Percentiles rank a stretch among this genome's conserved stretches.
Conservation (phyloP, 2,888 invertebrate species). For the Apoda limacodes region DNA sequence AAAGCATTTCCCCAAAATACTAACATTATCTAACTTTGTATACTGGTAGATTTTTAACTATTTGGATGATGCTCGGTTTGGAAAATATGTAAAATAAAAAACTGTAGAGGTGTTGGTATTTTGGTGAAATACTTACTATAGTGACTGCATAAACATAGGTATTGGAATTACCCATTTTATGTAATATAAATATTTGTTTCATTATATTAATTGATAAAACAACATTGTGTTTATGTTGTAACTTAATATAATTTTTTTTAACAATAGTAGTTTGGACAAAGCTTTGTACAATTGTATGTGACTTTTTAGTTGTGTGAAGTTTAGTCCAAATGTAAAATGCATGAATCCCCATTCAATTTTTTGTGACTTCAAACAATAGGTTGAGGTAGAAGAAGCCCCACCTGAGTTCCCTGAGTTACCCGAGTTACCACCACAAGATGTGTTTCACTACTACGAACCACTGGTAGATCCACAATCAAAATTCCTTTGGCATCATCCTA, state of each 20-base stretch:
- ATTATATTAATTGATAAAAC: constrained; percentile 3
- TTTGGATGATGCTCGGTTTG: constrained; percentile 33
- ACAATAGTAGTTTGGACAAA: constrained; percentile 50
- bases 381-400: constrained; percentile 44
- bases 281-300: constrained; percentile 41
- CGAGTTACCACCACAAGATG: constrained; percentile 25
- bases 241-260: constrained; percentile 29
- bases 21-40: constrained; percentile 50
- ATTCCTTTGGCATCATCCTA: constrained; percentile 60
- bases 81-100: no score
- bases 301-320: constrained; percentile 37
- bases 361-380: constrained; percentile 60
- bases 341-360: constrained; percentile 56
- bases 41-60: constrained; percentile 31
- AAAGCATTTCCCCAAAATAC: constrained; percentile 63
- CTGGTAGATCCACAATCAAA: constrained; percentile 49
- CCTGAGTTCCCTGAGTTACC: no score
- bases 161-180: constrained; percentile 24
- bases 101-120: constrained; percentile 71
- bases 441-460: constrained; percentile 43
- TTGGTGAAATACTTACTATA: constrained; percentile 56
- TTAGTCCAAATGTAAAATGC: constrained; percentile 55
- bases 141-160: constrained; percentile 47
- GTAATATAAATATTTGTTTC: constrained; percentile 1
- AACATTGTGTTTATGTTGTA: constrained; percentile 41